Evolutionary conservation across 2,797 vertebrate genomes (phyloP).

Genomic region (Sebastes iracundus): DNA sequence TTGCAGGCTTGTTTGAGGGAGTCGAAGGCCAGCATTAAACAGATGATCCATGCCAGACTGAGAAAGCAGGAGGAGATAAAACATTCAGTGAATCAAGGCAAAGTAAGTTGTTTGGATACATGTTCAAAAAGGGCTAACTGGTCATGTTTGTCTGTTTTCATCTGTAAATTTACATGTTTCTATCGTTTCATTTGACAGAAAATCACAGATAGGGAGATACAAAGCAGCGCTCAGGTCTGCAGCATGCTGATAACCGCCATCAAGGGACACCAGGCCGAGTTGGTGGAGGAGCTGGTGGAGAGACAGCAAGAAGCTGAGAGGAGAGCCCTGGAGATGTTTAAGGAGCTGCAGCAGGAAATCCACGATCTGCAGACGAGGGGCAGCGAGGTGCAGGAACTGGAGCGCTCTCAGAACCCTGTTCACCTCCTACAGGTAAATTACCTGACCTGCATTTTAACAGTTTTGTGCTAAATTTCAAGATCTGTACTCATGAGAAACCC

Average conservation of each 20-base stretch:
- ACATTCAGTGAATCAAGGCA: slow-evolving; percentile 27
- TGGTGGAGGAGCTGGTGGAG: slow-evolving; percentile 33
- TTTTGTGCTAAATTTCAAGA: background rate
- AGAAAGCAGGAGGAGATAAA: slow-evolving; percentile 54
- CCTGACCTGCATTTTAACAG: no score
- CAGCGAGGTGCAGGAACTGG: slow-evolving; percentile 51
- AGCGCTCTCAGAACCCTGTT: slow-evolving; percentile 21
- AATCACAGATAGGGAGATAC: slow-evolving; percentile 25
- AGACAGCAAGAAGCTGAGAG: slow-evolving; percentile 27
- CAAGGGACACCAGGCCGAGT: slow-evolving; percentile 2
- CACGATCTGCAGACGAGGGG: slow-evolving; percentile 24
- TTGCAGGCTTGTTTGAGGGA: slow-evolving; percentile 43
- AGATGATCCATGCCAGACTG: slow-evolving; percentile 47
- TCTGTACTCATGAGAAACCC: background rate
- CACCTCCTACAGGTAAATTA: slow-evolving; percentile 63
- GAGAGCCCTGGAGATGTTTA: slow-evolving; percentile 15
- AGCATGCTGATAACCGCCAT: slow-evolving; percentile 23
- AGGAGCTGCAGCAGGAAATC: slow-evolving; percentile 56
- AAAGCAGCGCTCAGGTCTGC: slow-evolving; percentile 33
- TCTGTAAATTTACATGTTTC: background rate
- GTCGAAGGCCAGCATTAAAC: slow-evolving; percentile 31
- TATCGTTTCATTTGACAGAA: background rate
- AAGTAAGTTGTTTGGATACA: slow-evolving; percentile 35
- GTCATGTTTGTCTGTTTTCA: background rate
- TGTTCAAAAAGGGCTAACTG: no score